A percentile compares a stretch with the other conserved stretches of the same genome.
Evolutionary conservation across 2,797 vertebrate species (phyloP).

Genomic region (Peromyscus attwateri): DNA sequence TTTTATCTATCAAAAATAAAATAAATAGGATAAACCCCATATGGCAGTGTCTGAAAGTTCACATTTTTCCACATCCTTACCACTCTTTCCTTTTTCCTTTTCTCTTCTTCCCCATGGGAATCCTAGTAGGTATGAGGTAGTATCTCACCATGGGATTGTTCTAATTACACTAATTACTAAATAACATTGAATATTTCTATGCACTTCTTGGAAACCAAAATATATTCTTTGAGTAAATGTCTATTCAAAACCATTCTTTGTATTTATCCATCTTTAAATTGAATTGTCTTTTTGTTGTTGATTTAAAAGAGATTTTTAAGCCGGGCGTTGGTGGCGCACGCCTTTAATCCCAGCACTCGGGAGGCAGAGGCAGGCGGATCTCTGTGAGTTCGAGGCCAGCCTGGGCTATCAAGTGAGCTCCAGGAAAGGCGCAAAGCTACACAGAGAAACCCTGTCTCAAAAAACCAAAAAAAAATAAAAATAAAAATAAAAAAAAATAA

Average conservation of each 20-base stretch:
- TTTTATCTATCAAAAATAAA: not conserved
- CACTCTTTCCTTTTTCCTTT: not conserved
- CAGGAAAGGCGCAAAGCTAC: too few relatives aligned
- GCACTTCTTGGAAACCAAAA: not conserved
- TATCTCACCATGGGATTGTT: not conserved
- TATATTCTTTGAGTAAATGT: slow-evolving; percentile 4
- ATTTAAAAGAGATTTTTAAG: not conserved
- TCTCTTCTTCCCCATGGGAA: not conserved
- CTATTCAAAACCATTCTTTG: not conserved
- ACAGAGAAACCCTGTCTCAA: too few relatives aligned
- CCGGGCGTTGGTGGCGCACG: too few relatives aligned
- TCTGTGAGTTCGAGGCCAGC: too few relatives aligned
- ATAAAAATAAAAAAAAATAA: too few relatives aligned
- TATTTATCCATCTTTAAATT: not conserved
- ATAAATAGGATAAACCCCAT: not conserved
- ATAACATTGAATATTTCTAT: not conserved
- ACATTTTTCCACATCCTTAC: too few relatives aligned
- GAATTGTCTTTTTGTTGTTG: not conserved
- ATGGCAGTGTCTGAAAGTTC: not conserved
- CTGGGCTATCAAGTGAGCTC: too few relatives aligned
- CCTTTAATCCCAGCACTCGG: too few relatives aligned
- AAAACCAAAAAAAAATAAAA: too few relatives aligned
- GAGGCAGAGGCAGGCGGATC: too few relatives aligned
- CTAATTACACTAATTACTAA: not conserved
- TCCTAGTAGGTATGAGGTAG: not conserved